Conservation (phyloP, 2,888 invertebrate genomes). For the Sarcophaga caerulescens region DNA sequence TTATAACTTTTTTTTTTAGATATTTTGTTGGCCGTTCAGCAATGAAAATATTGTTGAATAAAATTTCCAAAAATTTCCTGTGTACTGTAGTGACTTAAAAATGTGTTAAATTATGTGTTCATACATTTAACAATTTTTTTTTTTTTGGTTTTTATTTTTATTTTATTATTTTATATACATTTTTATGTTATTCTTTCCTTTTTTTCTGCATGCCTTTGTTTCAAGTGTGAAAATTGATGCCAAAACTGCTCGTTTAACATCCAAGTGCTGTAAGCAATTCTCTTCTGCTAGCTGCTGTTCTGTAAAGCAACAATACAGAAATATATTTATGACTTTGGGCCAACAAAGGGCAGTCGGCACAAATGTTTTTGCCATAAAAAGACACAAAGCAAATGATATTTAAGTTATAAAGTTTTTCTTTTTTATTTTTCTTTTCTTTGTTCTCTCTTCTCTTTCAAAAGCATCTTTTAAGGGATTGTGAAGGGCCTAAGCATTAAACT, state of each 20-base stretch:
- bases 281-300: not conserved
- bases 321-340: constrained; percentile 64
- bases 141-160: not conserved
- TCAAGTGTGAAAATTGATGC: constrained; percentile 66
- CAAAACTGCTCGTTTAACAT: constrained; percentile 45
- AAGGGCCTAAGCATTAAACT: constrained; percentile 28
- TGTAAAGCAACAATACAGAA: constrained; percentile 11
- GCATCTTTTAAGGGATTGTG: not conserved
- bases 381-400: constrained; percentile 56
- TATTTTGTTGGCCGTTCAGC: constrained; percentile 6
- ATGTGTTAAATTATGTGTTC: constrained; percentile 67
- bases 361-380: constrained; percentile 65
- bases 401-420: constrained; percentile 38
- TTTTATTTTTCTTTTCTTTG: not conserved
- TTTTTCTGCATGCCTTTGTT: constrained; percentile 42
- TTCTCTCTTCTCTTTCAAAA: constrained; percentile 1
- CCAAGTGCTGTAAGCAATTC: constrained; percentile 14
- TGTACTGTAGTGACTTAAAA: constrained; percentile 58
- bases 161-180: too few relatives aligned
- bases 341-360: constrained; percentile 65
- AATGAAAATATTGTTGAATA: constrained; percentile 7
- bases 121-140: constrained; percentile 56
- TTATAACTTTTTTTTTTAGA: constrained; percentile 60
- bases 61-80: constrained; percentile 38
- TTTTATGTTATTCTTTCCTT: constrained; percentile 24